These are phyloP conservation scores for Laodelphax striatellus DNA, from an alignment of 1,140 invertebrate genomes.

Conservation along the genomic window DNA sequence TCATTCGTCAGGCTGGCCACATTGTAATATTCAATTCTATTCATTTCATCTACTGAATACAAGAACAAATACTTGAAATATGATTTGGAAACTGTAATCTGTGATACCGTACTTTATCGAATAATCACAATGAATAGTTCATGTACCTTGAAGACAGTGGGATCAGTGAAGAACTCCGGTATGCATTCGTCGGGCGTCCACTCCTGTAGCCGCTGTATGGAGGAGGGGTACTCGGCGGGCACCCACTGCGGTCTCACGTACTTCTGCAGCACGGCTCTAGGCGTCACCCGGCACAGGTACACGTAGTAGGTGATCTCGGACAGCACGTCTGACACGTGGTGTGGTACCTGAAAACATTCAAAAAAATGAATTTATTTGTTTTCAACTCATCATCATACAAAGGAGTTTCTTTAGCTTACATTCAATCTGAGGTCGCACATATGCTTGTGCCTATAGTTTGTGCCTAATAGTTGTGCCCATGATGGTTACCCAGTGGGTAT, in stretches of 20 bases:
- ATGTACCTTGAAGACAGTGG: conserved; percentile 67
- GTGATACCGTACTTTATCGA: too few relatives aligned
- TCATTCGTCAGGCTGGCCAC: conserved; percentile 95
- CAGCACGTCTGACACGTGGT: conserved; percentile 92
- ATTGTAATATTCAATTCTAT: too few relatives aligned
- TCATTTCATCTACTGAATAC: too few relatives aligned
- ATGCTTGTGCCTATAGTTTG: too few relatives aligned
- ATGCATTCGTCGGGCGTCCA: conserved; percentile 99
- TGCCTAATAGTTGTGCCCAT: too few relatives aligned
- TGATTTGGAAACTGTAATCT: too few relatives aligned
- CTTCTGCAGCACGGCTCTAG: conserved; percentile 75
- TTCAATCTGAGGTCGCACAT: background rate
- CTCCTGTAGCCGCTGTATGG: conserved; percentile 79
- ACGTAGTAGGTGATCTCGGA: conserved; percentile 97
- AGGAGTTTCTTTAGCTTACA: background rate
- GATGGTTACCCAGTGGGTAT: too few relatives aligned
- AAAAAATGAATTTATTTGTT: too few relatives aligned
- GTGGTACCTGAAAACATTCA: conserved; percentile 49
- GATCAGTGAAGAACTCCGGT: conserved; percentile 88
- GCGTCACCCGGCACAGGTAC: conserved; percentile 75
- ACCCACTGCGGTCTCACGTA: conserved; percentile 88
- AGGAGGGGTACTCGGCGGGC: conserved; percentile 89
- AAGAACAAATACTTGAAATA: too few relatives aligned
- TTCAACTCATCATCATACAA: too few relatives aligned
- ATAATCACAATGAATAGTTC: background rate